Percentiles rank a stretch among this genome's conserved stretches.
These are phyloP conservation scores for Premnoplex brunnescens DNA, from an alignment of 2,797 vertebrate species.

Conservation along the genomic window DNA sequence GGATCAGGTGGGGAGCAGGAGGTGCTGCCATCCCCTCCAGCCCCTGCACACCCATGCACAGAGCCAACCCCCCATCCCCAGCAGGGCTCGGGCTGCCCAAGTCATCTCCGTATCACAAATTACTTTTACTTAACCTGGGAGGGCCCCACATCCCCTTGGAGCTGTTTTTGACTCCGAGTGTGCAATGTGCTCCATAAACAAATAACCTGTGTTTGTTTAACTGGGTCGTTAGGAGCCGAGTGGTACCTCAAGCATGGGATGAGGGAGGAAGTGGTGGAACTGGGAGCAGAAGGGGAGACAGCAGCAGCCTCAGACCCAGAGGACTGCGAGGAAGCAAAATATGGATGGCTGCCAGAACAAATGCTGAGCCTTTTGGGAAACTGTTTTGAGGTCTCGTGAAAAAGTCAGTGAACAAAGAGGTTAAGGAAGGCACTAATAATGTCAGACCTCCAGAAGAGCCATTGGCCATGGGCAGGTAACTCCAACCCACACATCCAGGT, in stretches of 20 bases:
- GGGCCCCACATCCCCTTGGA: slow-evolving; percentile 7
- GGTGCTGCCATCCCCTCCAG: background rate
- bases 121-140: background rate
- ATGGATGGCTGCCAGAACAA: slow-evolving; percentile 53
- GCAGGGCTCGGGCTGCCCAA: background rate
- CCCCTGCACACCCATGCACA: fast-evolving
- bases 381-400: fast-evolving
- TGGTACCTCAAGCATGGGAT: background rate
- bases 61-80: background rate
- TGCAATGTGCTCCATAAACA: slow-evolving; percentile 41
- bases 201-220: slow-evolving; percentile 48
- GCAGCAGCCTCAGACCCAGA: slow-evolving; percentile 26
- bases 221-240: slow-evolving; percentile 4
- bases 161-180: background rate
- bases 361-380: slow-evolving; percentile 36
- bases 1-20: background rate
- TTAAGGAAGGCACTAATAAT: background rate
- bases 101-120: background rate
- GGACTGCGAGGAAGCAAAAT: background rate
- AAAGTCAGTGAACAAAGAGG: background rate
- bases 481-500: fast-evolving
- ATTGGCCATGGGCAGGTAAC: background rate
- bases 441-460: background rate
- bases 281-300: background rate
- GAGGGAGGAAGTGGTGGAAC: slow-evolving; percentile 56